A percentile compares a stretch with the other conserved stretches of the same genome.
phyloP scores from a whole-genome alignment of 2,888 invertebrate species.

The Aporophyla nigra region DNA sequence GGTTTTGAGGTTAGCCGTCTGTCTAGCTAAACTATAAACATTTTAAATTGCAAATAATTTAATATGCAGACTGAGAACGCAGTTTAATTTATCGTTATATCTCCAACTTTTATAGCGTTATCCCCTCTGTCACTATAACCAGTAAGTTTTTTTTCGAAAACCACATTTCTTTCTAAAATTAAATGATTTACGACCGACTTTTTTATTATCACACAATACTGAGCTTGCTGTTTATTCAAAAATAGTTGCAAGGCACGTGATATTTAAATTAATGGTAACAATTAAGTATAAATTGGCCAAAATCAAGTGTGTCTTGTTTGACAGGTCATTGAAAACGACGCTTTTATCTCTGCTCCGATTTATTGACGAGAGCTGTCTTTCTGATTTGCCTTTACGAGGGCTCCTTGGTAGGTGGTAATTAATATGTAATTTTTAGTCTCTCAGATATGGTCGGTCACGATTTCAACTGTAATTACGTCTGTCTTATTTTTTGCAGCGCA shows the following conservation, averaged over 20 bases:
- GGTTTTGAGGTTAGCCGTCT: too few species aligned
- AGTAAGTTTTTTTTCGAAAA: too few species aligned
- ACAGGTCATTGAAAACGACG: constrained; percentile 45
- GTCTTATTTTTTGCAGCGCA: not conserved
- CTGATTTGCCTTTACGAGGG: constrained; percentile 19
- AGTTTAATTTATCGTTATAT: not conserved
- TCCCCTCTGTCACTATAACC: not conserved
- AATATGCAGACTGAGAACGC: not conserved
- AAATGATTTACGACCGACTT: too few species aligned
- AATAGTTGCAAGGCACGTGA: not conserved
- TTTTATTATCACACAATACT: not conserved
- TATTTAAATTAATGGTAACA: constrained; percentile 32
- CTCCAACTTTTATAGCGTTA: too few species aligned
- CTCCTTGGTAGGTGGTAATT: constrained; percentile 32
- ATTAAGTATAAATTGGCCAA: constrained; percentile 14
- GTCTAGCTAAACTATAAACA: too few species aligned
- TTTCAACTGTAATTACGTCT: constrained; percentile 25
- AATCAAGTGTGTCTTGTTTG: constrained; percentile 37
- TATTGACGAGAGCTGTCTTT: constrained; percentile 19
- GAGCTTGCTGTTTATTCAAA: not conserved
- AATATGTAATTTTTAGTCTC: constrained; percentile 5
- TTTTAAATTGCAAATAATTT: too few species aligned
- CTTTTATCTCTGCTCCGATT: constrained; percentile 35
- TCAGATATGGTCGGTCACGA: constrained; percentile 28
- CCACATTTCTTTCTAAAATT: not conserved